Conservation (phyloP, 2,797 vertebrate species). For the Loriculus beryllinus region DNA sequence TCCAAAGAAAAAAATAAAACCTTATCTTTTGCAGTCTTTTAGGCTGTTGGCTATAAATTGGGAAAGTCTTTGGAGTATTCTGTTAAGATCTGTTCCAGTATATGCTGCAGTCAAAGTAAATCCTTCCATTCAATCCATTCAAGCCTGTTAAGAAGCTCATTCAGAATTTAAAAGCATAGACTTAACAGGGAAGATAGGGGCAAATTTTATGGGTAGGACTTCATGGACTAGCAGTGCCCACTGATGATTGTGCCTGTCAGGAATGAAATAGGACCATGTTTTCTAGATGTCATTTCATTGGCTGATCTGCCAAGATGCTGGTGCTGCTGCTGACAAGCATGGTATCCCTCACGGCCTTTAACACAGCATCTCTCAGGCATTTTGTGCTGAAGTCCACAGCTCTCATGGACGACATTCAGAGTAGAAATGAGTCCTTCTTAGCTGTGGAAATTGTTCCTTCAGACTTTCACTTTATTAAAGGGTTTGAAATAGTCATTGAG, state of each 20-base stretch:
- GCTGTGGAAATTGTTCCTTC: background rate
- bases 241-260: background rate
- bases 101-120: background rate
- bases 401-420: too few species aligned
- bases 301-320: background rate
- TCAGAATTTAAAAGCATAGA: background rate
- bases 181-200: background rate
- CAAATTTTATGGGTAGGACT: background rate
- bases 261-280: background rate
- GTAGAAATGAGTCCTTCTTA: background rate
- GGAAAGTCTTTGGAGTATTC: background rate
- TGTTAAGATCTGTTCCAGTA: background rate
- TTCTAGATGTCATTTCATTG: background rate
- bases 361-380: background rate
- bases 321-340: background rate
- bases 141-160: background rate
- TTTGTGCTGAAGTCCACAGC: background rate
- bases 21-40: background rate
- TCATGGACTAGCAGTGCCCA: background rate
- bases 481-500: background rate
- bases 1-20: background rate
- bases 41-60: background rate
- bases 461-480: background rate
- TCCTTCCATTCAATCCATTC: background rate
- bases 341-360: background rate